Base-by-base conservation (phyloP, 2,888 invertebrate species). In the Eupithecia exiguata region DNA sequence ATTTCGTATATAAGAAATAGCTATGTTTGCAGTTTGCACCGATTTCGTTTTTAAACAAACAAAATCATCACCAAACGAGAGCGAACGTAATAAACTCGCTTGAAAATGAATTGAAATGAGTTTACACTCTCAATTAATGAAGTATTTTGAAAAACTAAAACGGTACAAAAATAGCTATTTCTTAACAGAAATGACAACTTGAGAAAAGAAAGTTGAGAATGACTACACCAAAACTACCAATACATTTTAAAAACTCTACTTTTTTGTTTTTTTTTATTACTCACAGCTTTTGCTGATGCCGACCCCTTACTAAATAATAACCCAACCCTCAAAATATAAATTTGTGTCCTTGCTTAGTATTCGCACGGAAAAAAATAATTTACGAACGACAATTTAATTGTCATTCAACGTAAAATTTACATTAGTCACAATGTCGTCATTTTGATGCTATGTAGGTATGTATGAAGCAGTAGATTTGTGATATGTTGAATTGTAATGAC, bases 391-490 rank as follows among this genome's bases (percentile, higher is more conserved):
- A 40, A 72, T 74, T 18, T 63, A 62, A 75, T 79, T 79, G 78
- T 78, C 75, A 76, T 78, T 74, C 53, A 73, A 74, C 77, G 58
- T 30, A 53, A 69, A 67, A 58, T 58, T 65, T 63, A 40, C 68
- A 70, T 78, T 76, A 77, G 74, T 75, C 74, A 78, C 38, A 21
- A 71, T 79, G 72, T 76, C 75, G 77, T 79, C 77, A 80, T 72
- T 69, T 71, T 58, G 66, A 68, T 40, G 66, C 14, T 21, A 38
- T 21, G 63, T 65, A 14, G 1, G 30, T 65, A 12, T 35, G n/a
- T 21, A 65, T n/a, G n/a, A 36, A 38, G 62, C 30, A 12, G 38
- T 65, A 10, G 38, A 58, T 58, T 58, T 58, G 25, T 58, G n/a
- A n/a, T n/a, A 58, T 58, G 58, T 58, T 58, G 58, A 58, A 58